Evolutionary conservation across 2,797 vertebrate species (phyloP), one percentile per base, ranked within the genome.

Genomic region (Rhinatrema bivittatum): DNA sequence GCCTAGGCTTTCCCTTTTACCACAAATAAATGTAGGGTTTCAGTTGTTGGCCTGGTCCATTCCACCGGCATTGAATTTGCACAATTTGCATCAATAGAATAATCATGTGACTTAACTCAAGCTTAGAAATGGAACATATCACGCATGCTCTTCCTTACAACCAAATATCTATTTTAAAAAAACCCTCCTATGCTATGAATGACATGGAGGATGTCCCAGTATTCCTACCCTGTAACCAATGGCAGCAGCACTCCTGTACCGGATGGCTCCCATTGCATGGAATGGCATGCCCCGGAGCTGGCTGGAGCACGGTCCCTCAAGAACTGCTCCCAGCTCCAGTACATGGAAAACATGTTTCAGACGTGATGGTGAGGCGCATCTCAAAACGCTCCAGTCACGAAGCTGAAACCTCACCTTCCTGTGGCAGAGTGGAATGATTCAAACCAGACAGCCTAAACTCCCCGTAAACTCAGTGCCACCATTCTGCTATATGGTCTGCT

Each of bases 401-500:
- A 15, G 20, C 25, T 20, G n/a, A 1, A 16, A 28, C 4, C 25
- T 2, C 12, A 8, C 22, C 9, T 27, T 19, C 10, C 8, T 19
- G 12, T 10, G 3, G 7, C 8, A 8, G 14, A 4, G 16, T 10
- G 16, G 11, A 4, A 9, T 10, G 8, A 9, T 2, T 6, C n/a
- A 31, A 27, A 20, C 7, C 19, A 27, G 28, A 3, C 2, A 13
- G 3, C 3, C 7, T 7, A n/a, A 8, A 6, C 16, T 13, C 13
- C 20, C 20, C 3, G 8, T 20, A 30, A 16, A 31, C n/a, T 30
- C 9, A 9, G 5, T 5, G 10, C 8, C 26, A 25, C 12, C 24
- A 2, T 18, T 18, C 9, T 13, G 11, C 14, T 17, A 1, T 33
- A 25, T 0, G 2, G 14, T 14, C 1, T 2, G n/a, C n/a, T n/a